These are phyloP conservation scores for Ptilodon capucinus DNA, from an alignment of 2,888 invertebrate genomes.

Conservation along the genomic window DNA sequence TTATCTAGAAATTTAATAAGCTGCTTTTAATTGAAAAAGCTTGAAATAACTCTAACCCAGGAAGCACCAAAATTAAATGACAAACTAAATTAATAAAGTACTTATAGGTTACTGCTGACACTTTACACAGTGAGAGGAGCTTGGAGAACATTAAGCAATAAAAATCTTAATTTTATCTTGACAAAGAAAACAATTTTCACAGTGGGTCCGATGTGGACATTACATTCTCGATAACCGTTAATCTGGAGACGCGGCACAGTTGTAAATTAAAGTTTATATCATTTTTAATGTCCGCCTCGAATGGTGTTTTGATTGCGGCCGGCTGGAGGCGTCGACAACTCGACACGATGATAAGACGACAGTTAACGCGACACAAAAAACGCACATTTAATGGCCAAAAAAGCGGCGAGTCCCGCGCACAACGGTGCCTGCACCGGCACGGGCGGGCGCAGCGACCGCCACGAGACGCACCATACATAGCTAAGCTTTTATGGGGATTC, in stretches of 20 bases:
- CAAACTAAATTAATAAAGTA: neutral
- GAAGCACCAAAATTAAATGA: neutral
- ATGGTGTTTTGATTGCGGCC: slow-evolving; percentile 81
- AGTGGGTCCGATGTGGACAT: slow-evolving; percentile 61
- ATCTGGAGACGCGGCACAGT: slow-evolving; percentile 65
- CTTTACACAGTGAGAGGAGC: slow-evolving; percentile 30
- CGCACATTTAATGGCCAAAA: slow-evolving; percentile 73
- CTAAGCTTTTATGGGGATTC: slow-evolving; percentile 69
- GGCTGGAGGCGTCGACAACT: slow-evolving; percentile 82
- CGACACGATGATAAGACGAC: slow-evolving; percentile 79
- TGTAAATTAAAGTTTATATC: slow-evolving; percentile 82
- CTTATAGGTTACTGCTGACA: slow-evolving; percentile 21
- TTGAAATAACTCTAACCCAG: neutral
- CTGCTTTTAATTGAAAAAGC: neutral
- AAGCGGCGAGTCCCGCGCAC: slow-evolving; percentile 43
- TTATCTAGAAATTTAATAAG: slow-evolving; percentile 1
- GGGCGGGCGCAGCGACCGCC: neutral
- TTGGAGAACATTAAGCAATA: slow-evolving; percentile 46
- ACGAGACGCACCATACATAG: slow-evolving; percentile 5
- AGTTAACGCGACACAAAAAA: slow-evolving; percentile 74
- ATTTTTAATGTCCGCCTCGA: slow-evolving; percentile 78
- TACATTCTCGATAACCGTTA: slow-evolving; percentile 75
- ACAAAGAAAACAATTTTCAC: slow-evolving; percentile 70
- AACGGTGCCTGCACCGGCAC: slow-evolving; percentile 28
- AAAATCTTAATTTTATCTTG: slow-evolving; percentile 56